Evolutionary conservation across 1,140 invertebrate genomes (phyloP), one percentile per base, ranked within the genome.

Genomic region (Trachymyrmex septentrionalis): DNA sequence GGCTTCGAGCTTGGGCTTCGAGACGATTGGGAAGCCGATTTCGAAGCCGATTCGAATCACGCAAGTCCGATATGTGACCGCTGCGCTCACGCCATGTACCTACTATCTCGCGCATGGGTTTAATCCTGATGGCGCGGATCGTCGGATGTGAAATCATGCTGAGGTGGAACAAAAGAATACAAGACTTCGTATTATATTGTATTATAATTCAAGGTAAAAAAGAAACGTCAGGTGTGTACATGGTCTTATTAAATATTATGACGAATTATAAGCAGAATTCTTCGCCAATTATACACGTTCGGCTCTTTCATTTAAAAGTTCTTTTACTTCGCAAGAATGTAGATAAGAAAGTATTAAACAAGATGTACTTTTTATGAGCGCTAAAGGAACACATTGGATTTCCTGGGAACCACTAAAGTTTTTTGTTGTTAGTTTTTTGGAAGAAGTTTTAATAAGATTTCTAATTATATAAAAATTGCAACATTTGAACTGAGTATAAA

Each of bases 21-120:
- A 72, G 71, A 76, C 76, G 85, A n/a, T n/a, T n/a, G n/a, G n/a
- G n/a, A n/a, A n/a, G 77, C 69, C 87, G 72, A 87, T 86, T 86
- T 88, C 86, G 72, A 84, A 38, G 34, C 48, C 30, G 84, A 69
- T 24, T 63, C 50, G 55, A 84, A 34, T 59, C 50, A 14, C 44
- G 21, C 69, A 5, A 48, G 71, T 72, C 38, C 48, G 16, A 82
- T 44, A 44, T n/a, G 63, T 44, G 76, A 67, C 76, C 38, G 63
- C n/a, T n/a, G 44, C 24, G 44, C 30, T 57, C 72, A n/a, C n/a
- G 30, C 14, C 78, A 4, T 57, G 78, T 82, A 82, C 66, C 66
- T 64, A 50, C 38, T 61, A n/a, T 82, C 66, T 84, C 57, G 57
- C 55, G 69, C 44, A 14, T n/a, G 38, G 50, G 27, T 84, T 84